These are phyloP conservation scores for Drosophila anceps DNA, from an alignment of 2,888 invertebrate species.

Conservation along the genomic window DNA sequence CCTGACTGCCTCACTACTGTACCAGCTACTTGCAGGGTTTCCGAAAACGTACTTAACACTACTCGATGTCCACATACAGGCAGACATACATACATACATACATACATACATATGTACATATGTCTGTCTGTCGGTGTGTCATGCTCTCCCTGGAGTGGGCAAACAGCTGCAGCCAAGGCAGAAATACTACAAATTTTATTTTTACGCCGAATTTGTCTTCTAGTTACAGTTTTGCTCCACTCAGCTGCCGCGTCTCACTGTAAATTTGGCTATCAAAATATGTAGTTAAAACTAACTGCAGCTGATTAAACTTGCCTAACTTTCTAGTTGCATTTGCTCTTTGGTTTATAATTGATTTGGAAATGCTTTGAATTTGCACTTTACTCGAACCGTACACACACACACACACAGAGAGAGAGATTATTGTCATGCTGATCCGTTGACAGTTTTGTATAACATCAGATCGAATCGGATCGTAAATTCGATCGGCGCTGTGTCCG, in stretches of 20 bases:
- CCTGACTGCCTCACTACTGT: conserved; percentile 50
- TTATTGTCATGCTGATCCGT: conserved; percentile 21
- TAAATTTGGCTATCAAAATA: background rate
- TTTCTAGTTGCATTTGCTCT: too few relatives aligned
- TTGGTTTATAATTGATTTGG: background rate
- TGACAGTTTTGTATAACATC: conserved; percentile 41
- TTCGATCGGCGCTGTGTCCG: background rate
- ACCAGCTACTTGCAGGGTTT: conserved; percentile 59
- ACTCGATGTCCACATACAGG: background rate
- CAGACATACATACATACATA: too few relatives aligned
- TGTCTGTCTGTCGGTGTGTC: too few relatives aligned
- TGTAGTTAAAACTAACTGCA: background rate
- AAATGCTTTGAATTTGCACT: conserved; percentile 2
- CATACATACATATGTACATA: background rate
- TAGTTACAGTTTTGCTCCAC: background rate
- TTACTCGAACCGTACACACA: background rate
- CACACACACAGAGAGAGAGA: too few relatives aligned
- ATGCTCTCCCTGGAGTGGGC: background rate
- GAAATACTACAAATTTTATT: background rate
- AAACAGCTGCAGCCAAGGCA: background rate
- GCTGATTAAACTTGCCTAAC: background rate
- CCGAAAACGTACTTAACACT: conserved; percentile 28
- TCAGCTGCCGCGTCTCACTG: background rate
- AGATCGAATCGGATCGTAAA: conserved; percentile 41
- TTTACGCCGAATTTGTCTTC: background rate